Evolutionary conservation across 2,888 invertebrate species (phyloP).

Genomic region (Corbicula japonica): DNA sequence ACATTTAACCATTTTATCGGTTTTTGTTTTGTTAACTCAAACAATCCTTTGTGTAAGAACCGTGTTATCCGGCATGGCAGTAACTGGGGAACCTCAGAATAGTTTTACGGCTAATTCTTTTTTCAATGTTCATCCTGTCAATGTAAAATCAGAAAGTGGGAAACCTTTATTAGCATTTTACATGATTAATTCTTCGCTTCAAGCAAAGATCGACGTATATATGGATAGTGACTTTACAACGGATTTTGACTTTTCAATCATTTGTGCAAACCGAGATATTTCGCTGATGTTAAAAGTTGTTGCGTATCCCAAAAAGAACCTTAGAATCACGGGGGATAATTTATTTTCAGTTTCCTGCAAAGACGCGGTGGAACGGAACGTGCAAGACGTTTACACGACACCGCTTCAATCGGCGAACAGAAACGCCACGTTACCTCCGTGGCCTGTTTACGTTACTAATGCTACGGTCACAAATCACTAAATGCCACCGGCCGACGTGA

Average conservation of each 20-base stretch:
- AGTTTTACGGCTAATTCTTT: too few species aligned
- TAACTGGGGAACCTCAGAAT: neutral
- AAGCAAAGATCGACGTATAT: conserved; percentile 27
- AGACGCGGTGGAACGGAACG: conserved; percentile 8
- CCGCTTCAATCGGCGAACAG: too few species aligned
- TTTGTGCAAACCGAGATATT: conserved; percentile 27
- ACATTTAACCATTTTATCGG: too few species aligned
- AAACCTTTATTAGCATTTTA: conserved; percentile 21
- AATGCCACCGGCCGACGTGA: too few species aligned
- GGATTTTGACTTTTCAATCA: conserved; percentile 46
- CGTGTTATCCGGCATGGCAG: neutral
- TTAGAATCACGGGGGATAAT: conserved; percentile 21
- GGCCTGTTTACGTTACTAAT: conserved; percentile 20
- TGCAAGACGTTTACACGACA: conserved; percentile 12
- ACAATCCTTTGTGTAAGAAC: too few species aligned
- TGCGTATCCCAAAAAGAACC: conserved; percentile 1
- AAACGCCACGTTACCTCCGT: conserved; percentile 1
- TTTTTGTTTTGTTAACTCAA: too few species aligned
- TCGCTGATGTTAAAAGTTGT: conserved; percentile 15
- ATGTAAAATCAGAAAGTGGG: conserved; percentile 7
- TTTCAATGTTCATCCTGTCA: conserved; percentile 15
- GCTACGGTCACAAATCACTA: too few species aligned
- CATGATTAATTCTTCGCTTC: conserved; percentile 31
- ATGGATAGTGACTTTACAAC: conserved; percentile 49
- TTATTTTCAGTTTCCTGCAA: conserved; percentile 32